A percentile compares a stretch with the other conserved stretches of the same genome.
Evolutionary conservation across 2,888 invertebrate species (phyloP).

Genomic region (Rhamnusium bicolor): DNA sequence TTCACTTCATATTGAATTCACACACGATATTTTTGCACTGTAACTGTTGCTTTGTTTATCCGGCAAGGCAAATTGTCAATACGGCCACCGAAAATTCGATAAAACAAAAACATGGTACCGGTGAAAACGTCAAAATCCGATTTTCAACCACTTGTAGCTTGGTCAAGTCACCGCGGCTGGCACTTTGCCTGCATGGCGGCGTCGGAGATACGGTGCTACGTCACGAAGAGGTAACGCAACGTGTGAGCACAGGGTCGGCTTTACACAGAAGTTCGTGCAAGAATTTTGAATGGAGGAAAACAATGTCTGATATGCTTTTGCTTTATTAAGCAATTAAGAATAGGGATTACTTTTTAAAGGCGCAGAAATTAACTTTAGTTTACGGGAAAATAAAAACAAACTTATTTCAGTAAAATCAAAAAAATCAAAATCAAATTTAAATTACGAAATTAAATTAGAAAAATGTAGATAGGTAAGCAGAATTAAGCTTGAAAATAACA

Average conservation of each 20-base stretch:
- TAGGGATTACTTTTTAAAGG: no score
- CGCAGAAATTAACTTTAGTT: no score
- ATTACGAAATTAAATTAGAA: no score
- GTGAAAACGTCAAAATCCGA: constrained; percentile 50
- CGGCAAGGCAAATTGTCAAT: neutral
- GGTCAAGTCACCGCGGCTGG: constrained; percentile 51
- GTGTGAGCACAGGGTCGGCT: constrained; percentile 28
- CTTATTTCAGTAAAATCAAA: no score
- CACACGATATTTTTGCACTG: neutral
- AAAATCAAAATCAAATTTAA: no score
- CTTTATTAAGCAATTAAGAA: no score
- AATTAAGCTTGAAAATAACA: no score
- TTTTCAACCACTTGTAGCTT: constrained; percentile 65
- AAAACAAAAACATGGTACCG: constrained; percentile 53
- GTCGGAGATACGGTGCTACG: constrained; percentile 54
- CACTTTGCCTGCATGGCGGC: constrained; percentile 61
- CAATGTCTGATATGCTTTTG: no score
- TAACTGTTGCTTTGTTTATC: neutral
- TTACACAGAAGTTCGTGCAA: constrained; percentile 3
- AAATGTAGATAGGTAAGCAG: no score
- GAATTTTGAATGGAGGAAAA: constrained; percentile 4
- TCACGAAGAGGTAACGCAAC: constrained; percentile 47
- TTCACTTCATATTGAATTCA: constrained; percentile 21
- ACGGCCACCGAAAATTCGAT: constrained; percentile 31
- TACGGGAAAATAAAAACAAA: no score